Percentiles rank a stretch among this genome's conserved stretches.
Evolutionary conservation across 2,888 invertebrate species (phyloP).

Genomic region (Tachina grossa): DNA sequence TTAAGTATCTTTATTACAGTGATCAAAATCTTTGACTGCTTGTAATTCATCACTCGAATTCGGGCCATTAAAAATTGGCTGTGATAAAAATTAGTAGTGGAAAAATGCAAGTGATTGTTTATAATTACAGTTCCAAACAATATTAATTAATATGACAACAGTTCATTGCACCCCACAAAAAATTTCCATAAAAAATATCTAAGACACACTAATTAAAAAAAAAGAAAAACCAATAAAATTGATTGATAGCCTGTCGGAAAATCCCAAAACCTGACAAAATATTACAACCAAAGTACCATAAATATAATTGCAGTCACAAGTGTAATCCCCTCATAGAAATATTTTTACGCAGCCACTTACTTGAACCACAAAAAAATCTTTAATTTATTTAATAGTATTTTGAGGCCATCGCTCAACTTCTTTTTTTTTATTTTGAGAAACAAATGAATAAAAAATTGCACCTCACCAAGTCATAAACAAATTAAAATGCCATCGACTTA

Average conservation of each 20-base stretch:
- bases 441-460: slow-evolving; percentile 61
- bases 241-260: slow-evolving; percentile 63
- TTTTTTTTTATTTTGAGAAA: neutral
- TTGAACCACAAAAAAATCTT: slow-evolving; percentile 42
- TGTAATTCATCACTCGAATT: no score
- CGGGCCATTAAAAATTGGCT: no score
- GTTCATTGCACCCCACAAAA: slow-evolving; percentile 20
- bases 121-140: neutral
- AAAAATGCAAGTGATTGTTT: neutral
- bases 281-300: slow-evolving; percentile 73
- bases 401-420: slow-evolving; percentile 22
- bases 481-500: slow-evolving; percentile 68
- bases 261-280: slow-evolving; percentile 78
- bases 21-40: no score
- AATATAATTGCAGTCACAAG: slow-evolving; percentile 68
- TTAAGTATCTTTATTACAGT: no score
- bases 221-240: slow-evolving; percentile 60
- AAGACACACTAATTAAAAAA: neutral
- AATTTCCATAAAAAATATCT: slow-evolving; percentile 9
- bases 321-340: slow-evolving; percentile 63
- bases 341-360: slow-evolving; percentile 11
- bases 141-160: slow-evolving; percentile 17
- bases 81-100: no score
- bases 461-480: slow-evolving; percentile 65
- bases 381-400: slow-evolving; percentile 65